These are phyloP conservation scores for Phaonia tiefii DNA, from an alignment of 2,888 invertebrate genomes.

Conservation along the genomic window DNA sequence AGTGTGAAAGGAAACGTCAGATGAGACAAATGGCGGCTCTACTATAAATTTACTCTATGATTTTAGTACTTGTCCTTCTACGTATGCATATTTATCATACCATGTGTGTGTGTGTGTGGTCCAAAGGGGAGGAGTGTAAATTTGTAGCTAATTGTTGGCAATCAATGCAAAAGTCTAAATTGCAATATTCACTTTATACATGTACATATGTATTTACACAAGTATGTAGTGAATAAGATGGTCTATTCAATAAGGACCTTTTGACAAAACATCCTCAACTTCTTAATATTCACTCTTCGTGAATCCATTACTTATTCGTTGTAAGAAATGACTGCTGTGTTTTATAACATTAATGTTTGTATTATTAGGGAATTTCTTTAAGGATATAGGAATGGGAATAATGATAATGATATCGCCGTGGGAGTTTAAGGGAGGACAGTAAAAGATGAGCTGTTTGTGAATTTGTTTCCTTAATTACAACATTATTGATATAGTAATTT, in stretches of 20 bases:
- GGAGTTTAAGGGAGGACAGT: no score
- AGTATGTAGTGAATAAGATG: no score
- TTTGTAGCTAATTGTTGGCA: constrained; percentile 41
- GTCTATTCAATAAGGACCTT: neutral
- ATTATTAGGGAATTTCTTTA: constrained; percentile 1
- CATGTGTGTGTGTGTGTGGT: neutral
- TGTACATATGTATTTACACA: constrained; percentile 14
- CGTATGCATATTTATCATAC: neutral
- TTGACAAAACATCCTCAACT: neutral
- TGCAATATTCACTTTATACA: constrained; percentile 5
- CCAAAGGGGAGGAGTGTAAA: neutral
- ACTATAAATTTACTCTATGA: no score
- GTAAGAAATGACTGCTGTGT: constrained; percentile 10
- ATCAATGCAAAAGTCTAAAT: constrained; percentile 44
- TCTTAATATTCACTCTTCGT: neutral
- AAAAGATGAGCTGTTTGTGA: no score
- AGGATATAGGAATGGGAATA: neutral
- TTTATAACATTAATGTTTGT: constrained; percentile 18
- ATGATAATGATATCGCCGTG: constrained; percentile 18
- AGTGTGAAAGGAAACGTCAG: no score
- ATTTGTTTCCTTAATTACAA: no score
- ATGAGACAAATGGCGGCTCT: no score
- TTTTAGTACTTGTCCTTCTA: neutral
- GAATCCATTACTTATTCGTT: neutral
- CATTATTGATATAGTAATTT: no score